phyloP scores from a whole-genome alignment of 2,797 vertebrate genomes.

The Hafferia zeledoni region DNA sequence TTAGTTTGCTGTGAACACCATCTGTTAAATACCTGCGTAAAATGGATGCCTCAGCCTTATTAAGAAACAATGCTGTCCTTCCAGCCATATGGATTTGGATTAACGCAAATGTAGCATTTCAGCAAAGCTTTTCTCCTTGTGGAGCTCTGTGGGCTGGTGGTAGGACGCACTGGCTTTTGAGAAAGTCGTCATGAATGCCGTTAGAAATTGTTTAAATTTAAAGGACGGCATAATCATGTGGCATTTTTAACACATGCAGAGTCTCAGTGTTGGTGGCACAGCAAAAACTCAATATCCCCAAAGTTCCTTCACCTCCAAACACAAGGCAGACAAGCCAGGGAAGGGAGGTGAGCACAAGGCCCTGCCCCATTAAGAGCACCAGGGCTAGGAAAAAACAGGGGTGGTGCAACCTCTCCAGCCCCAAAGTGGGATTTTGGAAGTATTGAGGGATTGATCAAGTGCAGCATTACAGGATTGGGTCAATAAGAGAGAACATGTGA shows the following conservation, averaged over 20 bases:
- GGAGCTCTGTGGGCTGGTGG: constrained; percentile 1
- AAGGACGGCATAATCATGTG: not conserved
- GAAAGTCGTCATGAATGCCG: not conserved
- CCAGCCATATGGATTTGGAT: constrained; percentile 43
- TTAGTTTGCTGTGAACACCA: constrained; percentile 50
- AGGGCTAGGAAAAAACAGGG: not conserved
- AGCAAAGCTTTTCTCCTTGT: not conserved
- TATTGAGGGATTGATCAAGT: not conserved
- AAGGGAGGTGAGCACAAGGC: not conserved
- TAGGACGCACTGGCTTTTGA: constrained; percentile 3
- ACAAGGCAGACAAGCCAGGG: fast-evolving
- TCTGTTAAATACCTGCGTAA: constrained; percentile 72
- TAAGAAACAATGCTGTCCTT: constrained; percentile 26
- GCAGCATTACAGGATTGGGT: not conserved
- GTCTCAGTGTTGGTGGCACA: not conserved
- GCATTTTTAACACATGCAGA: not conserved
- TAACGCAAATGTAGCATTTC: constrained; percentile 36
- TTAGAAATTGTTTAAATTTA: not conserved
- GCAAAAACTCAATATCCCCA: not conserved
- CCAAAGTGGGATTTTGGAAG: not conserved
- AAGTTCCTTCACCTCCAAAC: fast-evolving
- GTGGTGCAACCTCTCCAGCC: not conserved
- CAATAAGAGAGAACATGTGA: fast-evolving
- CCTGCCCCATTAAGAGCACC: not conserved
- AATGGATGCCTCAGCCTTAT: constrained; percentile 61